Conservation (phyloP, 2,797 vertebrate species). For the Denticeps clupeoides region DNA sequence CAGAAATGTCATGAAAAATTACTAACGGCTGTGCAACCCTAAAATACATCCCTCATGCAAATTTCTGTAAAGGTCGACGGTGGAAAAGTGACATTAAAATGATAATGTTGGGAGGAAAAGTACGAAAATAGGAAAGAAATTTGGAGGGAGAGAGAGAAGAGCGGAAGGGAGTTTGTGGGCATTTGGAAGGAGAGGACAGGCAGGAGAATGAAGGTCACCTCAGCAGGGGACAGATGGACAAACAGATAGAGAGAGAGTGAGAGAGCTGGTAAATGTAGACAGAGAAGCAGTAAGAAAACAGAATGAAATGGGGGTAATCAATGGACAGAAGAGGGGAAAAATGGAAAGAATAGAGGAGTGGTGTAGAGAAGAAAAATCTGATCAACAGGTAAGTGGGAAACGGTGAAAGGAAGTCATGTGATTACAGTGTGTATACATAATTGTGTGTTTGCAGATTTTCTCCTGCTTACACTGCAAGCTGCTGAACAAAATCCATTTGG, state of each 20-base stretch:
- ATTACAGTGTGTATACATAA: too few species aligned
- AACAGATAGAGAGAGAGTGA: constrained; percentile 36
- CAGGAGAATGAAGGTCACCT: neutral
- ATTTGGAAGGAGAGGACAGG: constrained; percentile 6
- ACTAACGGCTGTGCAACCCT: constrained; percentile 51
- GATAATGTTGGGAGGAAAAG: constrained; percentile 12
- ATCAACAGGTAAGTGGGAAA: neutral
- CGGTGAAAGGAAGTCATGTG: too few species aligned
- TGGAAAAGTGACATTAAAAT: constrained; percentile 22
- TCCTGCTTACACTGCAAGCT: too few species aligned
- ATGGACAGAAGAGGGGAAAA: constrained; percentile 28
- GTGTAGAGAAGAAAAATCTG: constrained; percentile 29
- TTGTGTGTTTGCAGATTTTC: too few species aligned
- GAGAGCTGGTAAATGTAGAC: constrained; percentile 44
- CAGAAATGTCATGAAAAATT: constrained; percentile 60
- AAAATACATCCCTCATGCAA: constrained; percentile 65
- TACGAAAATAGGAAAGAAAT: constrained; percentile 26
- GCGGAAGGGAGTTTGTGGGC: constrained; percentile 44
- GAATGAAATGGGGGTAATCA: neutral
- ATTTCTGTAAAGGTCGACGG: constrained; percentile 64
- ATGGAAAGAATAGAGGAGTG: constrained; percentile 43
- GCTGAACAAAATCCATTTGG: too few species aligned
- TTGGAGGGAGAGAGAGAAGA: constrained; percentile 41
- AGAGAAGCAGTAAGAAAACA: constrained; percentile 24
- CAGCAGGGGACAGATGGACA: too few species aligned